Percentiles rank a stretch among this genome's conserved stretches.
These are phyloP conservation scores for Drosophila kanapiae DNA, from an alignment of 1,140 invertebrate genomes.

Conservation along the genomic window DNA sequence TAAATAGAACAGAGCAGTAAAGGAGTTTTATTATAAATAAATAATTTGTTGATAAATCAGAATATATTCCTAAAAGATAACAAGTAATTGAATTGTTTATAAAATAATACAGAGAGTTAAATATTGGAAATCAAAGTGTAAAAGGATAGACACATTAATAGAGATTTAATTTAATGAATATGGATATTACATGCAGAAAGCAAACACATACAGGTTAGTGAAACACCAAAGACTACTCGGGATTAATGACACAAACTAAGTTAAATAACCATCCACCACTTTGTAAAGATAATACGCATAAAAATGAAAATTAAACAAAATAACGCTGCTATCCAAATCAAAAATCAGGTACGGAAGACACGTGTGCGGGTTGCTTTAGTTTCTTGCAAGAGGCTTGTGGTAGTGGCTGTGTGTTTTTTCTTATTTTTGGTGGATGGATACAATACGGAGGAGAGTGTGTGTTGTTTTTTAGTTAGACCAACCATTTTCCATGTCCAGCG, in stretches of 20 bases:
- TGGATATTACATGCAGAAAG: constrained; percentile 48
- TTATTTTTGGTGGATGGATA: constrained; percentile 47
- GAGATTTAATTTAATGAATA: not conserved
- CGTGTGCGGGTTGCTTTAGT: constrained; percentile 52
- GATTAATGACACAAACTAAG: constrained; percentile 8
- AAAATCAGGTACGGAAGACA: constrained; percentile 24
- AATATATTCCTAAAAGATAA: not conserved
- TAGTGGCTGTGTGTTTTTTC: constrained; percentile 23
- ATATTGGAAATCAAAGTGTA: not conserved
- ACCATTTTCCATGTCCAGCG: constrained; percentile 95
- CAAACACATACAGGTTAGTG: constrained; percentile 17
- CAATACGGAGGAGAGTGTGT: constrained; percentile 42
- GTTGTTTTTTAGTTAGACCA: constrained; percentile 77
- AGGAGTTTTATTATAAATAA: not conserved
- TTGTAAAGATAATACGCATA: constrained; percentile 3
- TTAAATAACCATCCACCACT: constrained; percentile 32
- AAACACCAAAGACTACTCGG: constrained; percentile 8
- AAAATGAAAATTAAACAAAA: constrained; percentile 7
- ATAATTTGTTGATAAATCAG: not conserved
- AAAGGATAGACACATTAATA: not conserved
- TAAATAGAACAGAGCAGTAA: not conserved
- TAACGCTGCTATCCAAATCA: constrained; percentile 38
- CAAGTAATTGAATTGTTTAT: not conserved
- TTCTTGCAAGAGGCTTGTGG: constrained; percentile 42
- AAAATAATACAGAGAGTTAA: too few species aligned